A percentile compares a stretch with the other conserved stretches of the same genome.
Conservation (phyloP, 2,888 invertebrate genomes). For the Microctonus brassicae region DNA sequence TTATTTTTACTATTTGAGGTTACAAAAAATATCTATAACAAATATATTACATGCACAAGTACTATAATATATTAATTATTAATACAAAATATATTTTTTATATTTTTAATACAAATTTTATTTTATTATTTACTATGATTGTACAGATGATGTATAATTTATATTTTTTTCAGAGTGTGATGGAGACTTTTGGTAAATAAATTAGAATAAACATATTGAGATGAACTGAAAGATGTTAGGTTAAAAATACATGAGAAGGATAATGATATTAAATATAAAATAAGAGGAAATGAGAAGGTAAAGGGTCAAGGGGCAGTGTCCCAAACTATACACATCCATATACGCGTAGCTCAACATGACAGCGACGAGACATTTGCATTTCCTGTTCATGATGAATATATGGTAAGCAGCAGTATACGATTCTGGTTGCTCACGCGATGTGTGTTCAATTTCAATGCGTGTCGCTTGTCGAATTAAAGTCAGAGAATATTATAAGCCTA, state of each 20-base stretch:
- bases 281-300: slow-evolving; percentile 29
- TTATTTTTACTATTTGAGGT: no score
- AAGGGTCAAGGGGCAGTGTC: slow-evolving; percentile 58
- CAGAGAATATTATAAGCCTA: background rate
- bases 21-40: no score
- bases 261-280: background rate
- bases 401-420: slow-evolving; percentile 39
- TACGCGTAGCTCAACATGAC: slow-evolving; percentile 43
- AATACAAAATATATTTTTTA: no score
- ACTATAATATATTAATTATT: no score
- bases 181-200: background rate
- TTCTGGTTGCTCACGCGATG: slow-evolving; percentile 9
- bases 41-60: no score
- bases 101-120: no score
- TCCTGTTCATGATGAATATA: slow-evolving; percentile 60
- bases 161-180: no score
- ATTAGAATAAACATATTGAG: background rate
- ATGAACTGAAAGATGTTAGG: background rate
- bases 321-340: slow-evolving; percentile 30
- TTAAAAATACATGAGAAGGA: slow-evolving; percentile 12
- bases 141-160: no score
- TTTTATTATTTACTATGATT: background rate
- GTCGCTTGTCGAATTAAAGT: slow-evolving; percentile 33
- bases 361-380: slow-evolving; percentile 58
- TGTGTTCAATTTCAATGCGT: slow-evolving; percentile 12